Base-by-base conservation (phyloP, 2,797 vertebrate genomes). In the Mareca strepera region DNA sequence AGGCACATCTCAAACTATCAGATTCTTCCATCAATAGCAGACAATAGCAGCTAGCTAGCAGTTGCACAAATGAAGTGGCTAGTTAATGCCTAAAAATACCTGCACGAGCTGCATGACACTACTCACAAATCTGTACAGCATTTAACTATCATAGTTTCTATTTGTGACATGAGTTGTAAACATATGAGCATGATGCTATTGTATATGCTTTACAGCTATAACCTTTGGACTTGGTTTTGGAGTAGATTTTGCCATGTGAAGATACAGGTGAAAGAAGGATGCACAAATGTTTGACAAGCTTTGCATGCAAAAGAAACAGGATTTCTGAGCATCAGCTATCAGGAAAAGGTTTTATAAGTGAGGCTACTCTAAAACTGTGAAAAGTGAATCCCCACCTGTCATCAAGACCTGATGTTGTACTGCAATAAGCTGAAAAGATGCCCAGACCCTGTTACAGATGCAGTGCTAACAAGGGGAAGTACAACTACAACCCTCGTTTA, bases 401-500 rank as follows among this genome's bases (percentile, higher is more conserved):
- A 50, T 63, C 50, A 59, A 56, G 28, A 63, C 14, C 7, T 25
- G 14, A 59, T 18, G 11, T 25, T 59, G 26, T 29, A 43, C 16
- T 56, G 7, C 12, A n/a, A 5, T 18, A 78, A 25, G 39, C 35
- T 72, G 41, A 76, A 73, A 73, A 86, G 50, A 12, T 64, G 11
- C 17, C 20, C 35, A 67, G 37, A 31, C 9, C 18, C 29, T 44
- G 20, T 39, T 13, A 66, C 28, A 76, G 16, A 41, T 5, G 14
- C 26, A 58, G 5, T 31, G 20, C 23, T 58, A 67, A 74, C 0
- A 1, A 4, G 1, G 26, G 16, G 9, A 39, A 39, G 18, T 79
- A 31, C 6, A 67, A 12, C 21, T 50, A 33, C 12, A 43, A 82
- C 2, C 6, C 0, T 0, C 17, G 9, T 13, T 63, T 41, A 41